Percentiles rank a stretch among this genome's conserved stretches.
Conservation (phyloP, 1,140 invertebrate species). For the Euura lappo region DNA sequence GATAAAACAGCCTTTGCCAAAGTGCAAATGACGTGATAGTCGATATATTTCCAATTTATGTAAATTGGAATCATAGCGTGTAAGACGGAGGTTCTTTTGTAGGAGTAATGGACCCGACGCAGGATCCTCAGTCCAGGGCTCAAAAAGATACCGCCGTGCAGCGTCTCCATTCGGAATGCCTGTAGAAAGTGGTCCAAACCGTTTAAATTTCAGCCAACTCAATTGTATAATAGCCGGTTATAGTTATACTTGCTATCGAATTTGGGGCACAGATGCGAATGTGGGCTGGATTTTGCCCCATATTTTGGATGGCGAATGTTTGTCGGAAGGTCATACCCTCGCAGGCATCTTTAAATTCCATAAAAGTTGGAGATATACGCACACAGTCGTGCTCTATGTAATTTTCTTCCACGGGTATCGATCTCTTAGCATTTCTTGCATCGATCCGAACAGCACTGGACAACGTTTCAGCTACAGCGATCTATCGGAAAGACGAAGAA, state of each 20-base stretch:
- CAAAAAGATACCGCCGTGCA: slow-evolving; percentile 29
- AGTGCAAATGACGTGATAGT: slow-evolving; percentile 36
- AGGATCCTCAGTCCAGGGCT: slow-evolving; percentile 42
- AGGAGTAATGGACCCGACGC: slow-evolving; percentile 37
- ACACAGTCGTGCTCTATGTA: slow-evolving; percentile 29
- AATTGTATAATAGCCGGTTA: not conserved
- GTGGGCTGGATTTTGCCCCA: slow-evolving; percentile 31
- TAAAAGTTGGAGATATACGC: slow-evolving; percentile 34
- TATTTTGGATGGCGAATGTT: slow-evolving; percentile 36
- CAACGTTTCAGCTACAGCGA: not conserved
- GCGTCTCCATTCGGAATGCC: slow-evolving; percentile 38
- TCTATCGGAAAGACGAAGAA: not conserved
- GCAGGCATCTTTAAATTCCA: slow-evolving; percentile 40
- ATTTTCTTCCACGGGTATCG: not conserved
- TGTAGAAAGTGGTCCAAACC: slow-evolving; percentile 24
- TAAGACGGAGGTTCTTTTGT: slow-evolving; percentile 30
- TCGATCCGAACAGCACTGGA: not conserved
- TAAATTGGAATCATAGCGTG: slow-evolving; percentile 43
- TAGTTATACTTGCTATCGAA: slow-evolving; percentile 35
- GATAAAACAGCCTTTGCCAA: slow-evolving; percentile 21
- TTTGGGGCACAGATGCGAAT: slow-evolving; percentile 34
- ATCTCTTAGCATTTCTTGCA: not conserved
- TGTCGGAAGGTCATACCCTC: slow-evolving; percentile 37
- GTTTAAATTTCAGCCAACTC: slow-evolving; percentile 8
- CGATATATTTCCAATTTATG: slow-evolving; percentile 38